Evolutionary conservation across 2,888 invertebrate species (phyloP).

Genomic region (Myopa testacea): DNA sequence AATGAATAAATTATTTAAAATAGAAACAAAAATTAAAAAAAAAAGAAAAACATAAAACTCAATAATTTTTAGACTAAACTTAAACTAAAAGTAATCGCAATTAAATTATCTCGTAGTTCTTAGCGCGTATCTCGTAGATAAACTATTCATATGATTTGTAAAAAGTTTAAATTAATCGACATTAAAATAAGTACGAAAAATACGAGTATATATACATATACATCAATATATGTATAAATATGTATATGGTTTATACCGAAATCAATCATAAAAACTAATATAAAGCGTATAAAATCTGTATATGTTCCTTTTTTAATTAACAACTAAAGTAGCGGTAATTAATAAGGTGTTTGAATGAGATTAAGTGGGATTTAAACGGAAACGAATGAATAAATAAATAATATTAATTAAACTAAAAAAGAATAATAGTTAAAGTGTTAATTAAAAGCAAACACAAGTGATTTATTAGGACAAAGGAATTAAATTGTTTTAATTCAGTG

Average conservation of each 20-base stretch:
- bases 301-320: slow-evolving; percentile 60
- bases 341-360: not conserved
- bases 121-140: too few species aligned
- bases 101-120: too few species aligned
- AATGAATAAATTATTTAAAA: slow-evolving; percentile 33
- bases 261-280: slow-evolving; percentile 35
- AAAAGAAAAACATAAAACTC: slow-evolving; percentile 29
- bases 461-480: slow-evolving; percentile 8
- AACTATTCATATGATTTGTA: slow-evolving; percentile 27
- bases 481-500: not conserved
- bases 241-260: too few species aligned
- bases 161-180: slow-evolving; percentile 11
- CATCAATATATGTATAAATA: too few species aligned
- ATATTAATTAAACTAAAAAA: too few species aligned
- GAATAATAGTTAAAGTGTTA: slow-evolving; percentile 1
- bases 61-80: not conserved
- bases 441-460: slow-evolving; percentile 9
- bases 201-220: slow-evolving; percentile 38
- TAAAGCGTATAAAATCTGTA: slow-evolving; percentile 50
- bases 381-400: not conserved
- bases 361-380: slow-evolving; percentile 4
- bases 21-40: not conserved
- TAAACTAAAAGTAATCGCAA: slow-evolving; percentile 4
- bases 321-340: slow-evolving; percentile 14
- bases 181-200: slow-evolving; percentile 35